These are phyloP conservation scores for Chrysaora quinquecirrha DNA, from an alignment of 30 jellyfish, hydroid and myxozoan genomes.

Conservation along the genomic window DNA sequence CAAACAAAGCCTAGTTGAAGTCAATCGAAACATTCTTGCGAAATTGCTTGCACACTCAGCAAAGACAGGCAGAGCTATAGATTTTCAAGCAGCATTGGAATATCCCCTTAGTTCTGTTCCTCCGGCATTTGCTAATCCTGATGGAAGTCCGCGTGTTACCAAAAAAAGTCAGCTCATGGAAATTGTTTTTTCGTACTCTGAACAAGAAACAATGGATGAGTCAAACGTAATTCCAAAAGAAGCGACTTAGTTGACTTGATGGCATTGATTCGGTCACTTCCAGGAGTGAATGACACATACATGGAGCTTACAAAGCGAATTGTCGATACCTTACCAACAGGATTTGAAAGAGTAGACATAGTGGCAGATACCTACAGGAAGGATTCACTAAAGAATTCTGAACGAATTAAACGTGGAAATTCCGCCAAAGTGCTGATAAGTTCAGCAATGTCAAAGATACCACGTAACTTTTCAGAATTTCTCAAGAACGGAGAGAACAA, in stretches of 20 bases:
- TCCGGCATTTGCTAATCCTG: slow-evolving; percentile 17
- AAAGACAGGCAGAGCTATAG: slow-evolving; percentile 10
- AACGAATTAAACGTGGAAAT: slow-evolving; percentile 37
- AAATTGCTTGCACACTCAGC: slow-evolving; percentile 49
- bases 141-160: slow-evolving; percentile 27
- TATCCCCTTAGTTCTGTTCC: slow-evolving; percentile 32
- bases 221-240: slow-evolving; percentile 34
- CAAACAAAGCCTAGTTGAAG: slow-evolving; percentile 18
- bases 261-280: slow-evolving; percentile 58
- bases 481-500: slow-evolving; percentile 69
- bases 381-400: slow-evolving; percentile 40
- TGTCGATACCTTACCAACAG: slow-evolving; percentile 32
- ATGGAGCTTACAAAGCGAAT: slow-evolving; percentile 23
- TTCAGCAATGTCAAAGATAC: slow-evolving; percentile 35
- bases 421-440: slow-evolving; percentile 37
- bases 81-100: slow-evolving; percentile 39
- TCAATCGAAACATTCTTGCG: slow-evolving; percentile 19
- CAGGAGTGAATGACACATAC: slow-evolving; percentile 57
- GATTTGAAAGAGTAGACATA: slow-evolving; percentile 51
- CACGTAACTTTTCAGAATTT: slow-evolving; percentile 62
- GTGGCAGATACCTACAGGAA: slow-evolving; percentile 62
- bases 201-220: slow-evolving; percentile 19
- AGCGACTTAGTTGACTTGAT: slow-evolving; percentile 48
- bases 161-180: slow-evolving; percentile 35
- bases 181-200: slow-evolving; percentile 35